Conservation (phyloP, 2,888 invertebrate species). For the Clostera curtula region DNA sequence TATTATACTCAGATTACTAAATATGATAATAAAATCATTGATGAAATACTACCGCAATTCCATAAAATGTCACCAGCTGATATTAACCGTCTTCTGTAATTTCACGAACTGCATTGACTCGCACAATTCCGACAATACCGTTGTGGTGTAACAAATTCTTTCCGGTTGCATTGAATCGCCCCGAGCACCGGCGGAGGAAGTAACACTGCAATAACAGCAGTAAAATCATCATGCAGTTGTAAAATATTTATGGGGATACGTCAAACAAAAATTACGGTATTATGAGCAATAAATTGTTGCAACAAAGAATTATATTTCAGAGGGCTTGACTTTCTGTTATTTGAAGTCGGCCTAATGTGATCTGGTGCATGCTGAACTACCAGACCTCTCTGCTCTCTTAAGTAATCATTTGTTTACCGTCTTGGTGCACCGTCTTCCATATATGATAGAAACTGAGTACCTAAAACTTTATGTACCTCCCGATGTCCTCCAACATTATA, state of each 20-base stretch:
- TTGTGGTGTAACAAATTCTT: constrained; percentile 43
- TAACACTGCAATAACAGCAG: constrained; percentile 36
- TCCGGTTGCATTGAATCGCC: constrained; percentile 39
- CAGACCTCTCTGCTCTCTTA: no score
- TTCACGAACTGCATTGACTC: constrained; percentile 14
- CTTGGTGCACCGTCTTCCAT: no score
- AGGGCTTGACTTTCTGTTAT: constrained; percentile 34
- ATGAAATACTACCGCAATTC: no score
- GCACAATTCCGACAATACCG: constrained; percentile 21
- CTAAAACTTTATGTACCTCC: no score
- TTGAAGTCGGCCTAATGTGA: no score
- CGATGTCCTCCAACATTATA: no score
- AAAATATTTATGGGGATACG: constrained; percentile 46
- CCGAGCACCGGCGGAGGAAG: constrained; percentile 36
- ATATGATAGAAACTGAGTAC: no score
- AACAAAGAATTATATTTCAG: constrained; percentile 39
- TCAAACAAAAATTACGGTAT: constrained; percentile 36
- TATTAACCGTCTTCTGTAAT: background rate
- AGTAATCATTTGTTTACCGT: no score
- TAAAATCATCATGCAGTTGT: constrained; percentile 43
- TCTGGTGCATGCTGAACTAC: no score
- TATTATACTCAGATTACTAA: no score
- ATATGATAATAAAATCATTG: no score
- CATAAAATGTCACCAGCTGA: no score
- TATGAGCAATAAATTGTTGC: constrained; percentile 40